A percentile compares a stretch with the other conserved stretches of the same genome.
Conservation (phyloP, 2,113 vertebrate genomes). For the Siniperca chuatsi region DNA sequence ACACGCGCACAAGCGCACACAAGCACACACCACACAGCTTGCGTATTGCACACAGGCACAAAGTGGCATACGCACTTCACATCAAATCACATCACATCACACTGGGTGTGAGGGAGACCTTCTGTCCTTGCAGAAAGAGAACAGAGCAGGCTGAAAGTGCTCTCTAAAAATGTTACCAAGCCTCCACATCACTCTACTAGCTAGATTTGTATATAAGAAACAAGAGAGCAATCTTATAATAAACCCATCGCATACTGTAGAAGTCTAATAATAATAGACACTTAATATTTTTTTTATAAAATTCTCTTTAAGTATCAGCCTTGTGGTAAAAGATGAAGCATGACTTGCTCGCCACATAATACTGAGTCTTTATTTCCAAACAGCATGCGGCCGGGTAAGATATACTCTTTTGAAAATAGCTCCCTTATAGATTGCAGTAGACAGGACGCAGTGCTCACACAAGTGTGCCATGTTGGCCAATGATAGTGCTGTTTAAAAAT, state of each 20-base stretch:
- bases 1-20: neutral
- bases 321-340: constrained; percentile 34
- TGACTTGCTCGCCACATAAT: constrained; percentile 8
- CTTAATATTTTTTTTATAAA: constrained; percentile 43
- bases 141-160: constrained; percentile 61
- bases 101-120: constrained; percentile 73
- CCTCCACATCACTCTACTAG: constrained; percentile 17
- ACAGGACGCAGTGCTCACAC: constrained; percentile 11
- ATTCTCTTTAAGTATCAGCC: constrained; percentile 38
- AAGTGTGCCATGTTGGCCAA: constrained; percentile 10
- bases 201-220: constrained; percentile 48
- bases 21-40: neutral
- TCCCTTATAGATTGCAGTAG: neutral
- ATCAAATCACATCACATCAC: constrained; percentile 76
- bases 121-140: constrained; percentile 76
- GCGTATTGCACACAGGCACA: constrained; percentile 36
- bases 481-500: constrained; percentile 46
- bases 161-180: constrained; percentile 57
- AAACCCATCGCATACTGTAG: constrained; percentile 24
- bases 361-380: neutral
- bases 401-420: constrained; percentile 32
- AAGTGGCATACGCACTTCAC: constrained; percentile 72
- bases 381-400: constrained; percentile 18
- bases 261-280: constrained; percentile 49
- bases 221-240: constrained; percentile 50